Evolutionary conservation across 2,888 invertebrate genomes (phyloP).

Genomic region (Nemoura dubitans): DNA sequence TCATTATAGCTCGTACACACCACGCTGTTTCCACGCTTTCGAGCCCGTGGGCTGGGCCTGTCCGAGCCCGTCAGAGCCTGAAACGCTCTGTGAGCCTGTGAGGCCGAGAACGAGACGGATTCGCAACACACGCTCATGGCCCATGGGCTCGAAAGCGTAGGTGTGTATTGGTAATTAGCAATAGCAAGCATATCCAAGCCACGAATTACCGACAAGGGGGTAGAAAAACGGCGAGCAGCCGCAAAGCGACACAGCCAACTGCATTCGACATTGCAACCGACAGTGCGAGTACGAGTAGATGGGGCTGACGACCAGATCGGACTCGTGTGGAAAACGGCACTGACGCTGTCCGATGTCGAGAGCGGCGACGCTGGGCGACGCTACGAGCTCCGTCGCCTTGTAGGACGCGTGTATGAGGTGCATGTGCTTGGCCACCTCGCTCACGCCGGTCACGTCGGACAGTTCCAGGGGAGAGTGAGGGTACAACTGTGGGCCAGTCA

Average conservation of each 20-base stretch:
- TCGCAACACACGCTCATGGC: too few relatives aligned
- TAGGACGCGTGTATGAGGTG: background rate
- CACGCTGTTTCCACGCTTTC: too few relatives aligned
- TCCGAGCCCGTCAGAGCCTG: too few relatives aligned
- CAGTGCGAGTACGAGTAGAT: slow-evolving; percentile 78
- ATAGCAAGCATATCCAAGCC: too few relatives aligned
- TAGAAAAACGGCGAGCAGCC: slow-evolving; percentile 79
- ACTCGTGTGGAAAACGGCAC: slow-evolving; percentile 70
- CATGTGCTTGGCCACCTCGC: background rate
- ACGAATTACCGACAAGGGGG: slow-evolving; percentile 56
- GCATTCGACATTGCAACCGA: slow-evolving; percentile 78
- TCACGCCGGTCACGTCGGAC: background rate
- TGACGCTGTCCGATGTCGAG: background rate
- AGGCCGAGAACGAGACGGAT: too few relatives aligned
- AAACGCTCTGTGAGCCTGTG: too few relatives aligned
- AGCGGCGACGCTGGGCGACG: slow-evolving; percentile 2
- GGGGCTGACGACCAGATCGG: slow-evolving; percentile 67
- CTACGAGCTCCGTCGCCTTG: slow-evolving; percentile 21
- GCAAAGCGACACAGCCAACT: slow-evolving; percentile 69
- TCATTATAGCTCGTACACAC: too few relatives aligned
- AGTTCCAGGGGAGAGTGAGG: slow-evolving; percentile 19
- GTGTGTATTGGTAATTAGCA: too few relatives aligned
- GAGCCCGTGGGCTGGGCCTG: too few relatives aligned
- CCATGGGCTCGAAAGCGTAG: too few relatives aligned
- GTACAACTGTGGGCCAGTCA: background rate